Conservation (phyloP, 2,113 vertebrate genomes). For the Zosterops pallidus region DNA sequence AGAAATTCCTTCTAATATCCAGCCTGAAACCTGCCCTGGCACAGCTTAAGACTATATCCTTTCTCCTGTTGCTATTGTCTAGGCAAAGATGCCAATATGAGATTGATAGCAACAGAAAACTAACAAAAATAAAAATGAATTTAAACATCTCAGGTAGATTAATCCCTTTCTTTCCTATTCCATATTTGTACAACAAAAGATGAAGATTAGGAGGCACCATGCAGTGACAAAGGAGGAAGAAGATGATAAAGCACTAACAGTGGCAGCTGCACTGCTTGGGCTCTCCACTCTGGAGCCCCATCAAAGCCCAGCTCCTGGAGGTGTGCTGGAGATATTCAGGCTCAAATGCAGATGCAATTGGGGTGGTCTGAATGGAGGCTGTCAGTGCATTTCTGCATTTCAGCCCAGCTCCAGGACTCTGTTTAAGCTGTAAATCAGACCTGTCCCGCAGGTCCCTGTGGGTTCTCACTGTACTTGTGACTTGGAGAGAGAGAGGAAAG, state of each 20-base stretch:
- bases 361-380: neutral
- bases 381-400: fast-evolving
- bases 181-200: neutral
- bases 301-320: neutral
- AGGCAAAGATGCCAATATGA: fast-evolving
- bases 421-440: neutral
- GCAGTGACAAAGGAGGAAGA: neutral
- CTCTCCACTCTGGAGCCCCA: neutral
- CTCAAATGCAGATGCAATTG: neutral
- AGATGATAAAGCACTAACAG: neutral
- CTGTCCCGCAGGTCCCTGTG: fast-evolving
- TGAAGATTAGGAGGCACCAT: neutral
- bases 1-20: neutral
- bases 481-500: too few relatives aligned
- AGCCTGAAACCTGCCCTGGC: neutral
- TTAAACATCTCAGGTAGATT: neutral
- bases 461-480: fast-evolving
- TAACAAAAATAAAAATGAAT: neutral
- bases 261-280: fast-evolving
- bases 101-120: neutral
- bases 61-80: neutral
- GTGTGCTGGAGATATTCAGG: fast-evolving
- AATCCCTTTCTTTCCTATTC: neutral
- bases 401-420: neutral
- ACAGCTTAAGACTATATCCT: neutral